Conservation (phyloP, 1,140 invertebrate species). For the Hylaeus volcanicus region DNA sequence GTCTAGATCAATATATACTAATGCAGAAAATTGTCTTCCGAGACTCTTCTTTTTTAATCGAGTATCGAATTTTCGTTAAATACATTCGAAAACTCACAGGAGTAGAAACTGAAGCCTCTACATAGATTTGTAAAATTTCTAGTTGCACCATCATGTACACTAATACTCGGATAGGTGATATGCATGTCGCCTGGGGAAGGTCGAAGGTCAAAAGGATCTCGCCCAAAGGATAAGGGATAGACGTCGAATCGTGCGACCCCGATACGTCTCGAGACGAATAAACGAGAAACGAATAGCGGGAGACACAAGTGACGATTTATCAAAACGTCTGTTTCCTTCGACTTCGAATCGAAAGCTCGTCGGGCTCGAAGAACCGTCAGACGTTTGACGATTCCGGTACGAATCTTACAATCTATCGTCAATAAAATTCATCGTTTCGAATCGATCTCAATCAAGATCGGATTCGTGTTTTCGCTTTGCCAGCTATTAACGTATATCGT, state of each 20-base stretch:
- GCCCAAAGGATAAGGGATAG: slow-evolving; percentile 18
- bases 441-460: neutral
- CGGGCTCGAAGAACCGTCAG: neutral
- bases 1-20: too few species aligned
- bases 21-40: too few species aligned
- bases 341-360: neutral
- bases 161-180: neutral
- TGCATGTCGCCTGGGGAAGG: slow-evolving; percentile 27
- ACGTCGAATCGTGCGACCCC: slow-evolving; percentile 7
- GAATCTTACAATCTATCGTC: neutral
- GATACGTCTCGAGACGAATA: neutral
- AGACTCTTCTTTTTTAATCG: too few species aligned
- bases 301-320: neutral
- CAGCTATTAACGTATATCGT: too few species aligned
- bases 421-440: neutral
- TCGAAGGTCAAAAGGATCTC: slow-evolving; percentile 52
- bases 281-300: neutral
- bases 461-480: too few species aligned
- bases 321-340: neutral
- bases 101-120: too few species aligned
- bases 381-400: neutral
- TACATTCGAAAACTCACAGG: too few species aligned
- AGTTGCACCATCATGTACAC: too few species aligned
- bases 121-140: too few species aligned
- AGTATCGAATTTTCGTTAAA: too few species aligned